Evolutionary conservation across 2,797 vertebrate genomes (phyloP), one percentile per base, ranked within the genome.

Genomic region (Avahi laniger): DNA sequence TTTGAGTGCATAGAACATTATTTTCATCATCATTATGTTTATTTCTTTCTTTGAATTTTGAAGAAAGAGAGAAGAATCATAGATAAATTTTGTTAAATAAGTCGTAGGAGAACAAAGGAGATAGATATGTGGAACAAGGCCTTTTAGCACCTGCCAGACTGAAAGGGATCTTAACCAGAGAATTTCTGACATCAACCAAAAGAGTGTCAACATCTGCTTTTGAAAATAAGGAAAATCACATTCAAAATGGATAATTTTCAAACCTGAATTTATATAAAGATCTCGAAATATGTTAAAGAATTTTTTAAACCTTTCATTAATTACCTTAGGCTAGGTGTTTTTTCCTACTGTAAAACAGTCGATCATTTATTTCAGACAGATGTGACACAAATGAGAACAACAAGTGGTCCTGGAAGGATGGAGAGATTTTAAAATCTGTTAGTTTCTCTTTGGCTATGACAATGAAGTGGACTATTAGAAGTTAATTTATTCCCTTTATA

Each of bases 41-140:
- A 41, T 65, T 59, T 85, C 52, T 85, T 89, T 41, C 20, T 97
- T 95, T 88, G 18, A 91, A 35, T 88, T 96, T n/a, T 92, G 28
- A 85, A 80, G 50, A 85, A 88, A 79, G 28, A 92, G 35, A 89
- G 15, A 7, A 52, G 70, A 80, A 80, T 82, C 50, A 80, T 79
- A 57, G 24, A 72, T 65, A 79, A 83, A 30, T 73, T 73, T 75
- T 57, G 79, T 18, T 72, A 81, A 89, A 63, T 69, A 70, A 88
- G 5, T 33, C 14, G 59, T 4, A 50, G 13, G 63, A 63, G 20
- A 96, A 59, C 35, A 43, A 85, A 82, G 54, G 35, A 70, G 33
- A 46, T 1, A 43, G 4, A 35, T 17, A 20, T 76, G 61, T 82
- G 43, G 26, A 85, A 24, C 8, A 61, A 11, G 28, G 4, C 20